Percentiles rank a stretch among this genome's conserved stretches.
These are phyloP conservation scores for Oryzias sinensis DNA, from an alignment of 2,797 vertebrate genomes.

Conservation along the genomic window DNA sequence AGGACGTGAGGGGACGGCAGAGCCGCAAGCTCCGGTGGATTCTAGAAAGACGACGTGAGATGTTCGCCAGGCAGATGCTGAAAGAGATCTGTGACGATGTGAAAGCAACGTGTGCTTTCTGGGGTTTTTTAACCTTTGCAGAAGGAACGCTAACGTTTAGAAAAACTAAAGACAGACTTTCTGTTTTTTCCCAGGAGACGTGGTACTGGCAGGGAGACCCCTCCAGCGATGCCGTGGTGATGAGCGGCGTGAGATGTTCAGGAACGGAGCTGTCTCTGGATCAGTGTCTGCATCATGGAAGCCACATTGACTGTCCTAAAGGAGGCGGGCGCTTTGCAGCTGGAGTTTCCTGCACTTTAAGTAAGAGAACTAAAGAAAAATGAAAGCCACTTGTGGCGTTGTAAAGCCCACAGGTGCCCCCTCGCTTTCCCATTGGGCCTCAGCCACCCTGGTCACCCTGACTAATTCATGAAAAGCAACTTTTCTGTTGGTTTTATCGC, in stretches of 20 bases:
- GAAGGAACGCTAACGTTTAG: too few species aligned
- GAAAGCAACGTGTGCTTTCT: not conserved
- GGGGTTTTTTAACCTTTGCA: too few species aligned
- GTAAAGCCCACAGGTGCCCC: too few species aligned
- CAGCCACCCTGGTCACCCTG: too few species aligned
- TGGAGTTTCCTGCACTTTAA: constrained; percentile 89
- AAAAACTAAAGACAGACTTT: not conserved
- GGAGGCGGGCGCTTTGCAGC: constrained; percentile 86
- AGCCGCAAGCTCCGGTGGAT: not conserved
- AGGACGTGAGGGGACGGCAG: constrained; percentile 25
- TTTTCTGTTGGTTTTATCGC: too few species aligned
- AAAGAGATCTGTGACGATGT: too few species aligned
- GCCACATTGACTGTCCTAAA: constrained; percentile 79
- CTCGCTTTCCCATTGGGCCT: too few species aligned
- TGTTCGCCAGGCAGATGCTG: too few species aligned
- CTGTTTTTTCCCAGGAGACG: constrained; percentile 82
- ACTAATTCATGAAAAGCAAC: too few species aligned
- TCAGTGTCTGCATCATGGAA: constrained; percentile 89
- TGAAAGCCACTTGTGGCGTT: not conserved
- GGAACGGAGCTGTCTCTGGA: constrained; percentile 92
- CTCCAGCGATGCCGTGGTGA: constrained; percentile 77
- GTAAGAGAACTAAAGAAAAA: constrained; percentile 73
- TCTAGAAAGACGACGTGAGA: too few species aligned
- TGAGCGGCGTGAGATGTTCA: constrained; percentile 94
- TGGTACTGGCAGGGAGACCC: constrained; percentile 90